A percentile compares a stretch with the other conserved stretches of the same genome.
These are phyloP conservation scores for Tinamus major DNA, from an alignment of 2,797 vertebrate genomes.

Conservation along the genomic window DNA sequence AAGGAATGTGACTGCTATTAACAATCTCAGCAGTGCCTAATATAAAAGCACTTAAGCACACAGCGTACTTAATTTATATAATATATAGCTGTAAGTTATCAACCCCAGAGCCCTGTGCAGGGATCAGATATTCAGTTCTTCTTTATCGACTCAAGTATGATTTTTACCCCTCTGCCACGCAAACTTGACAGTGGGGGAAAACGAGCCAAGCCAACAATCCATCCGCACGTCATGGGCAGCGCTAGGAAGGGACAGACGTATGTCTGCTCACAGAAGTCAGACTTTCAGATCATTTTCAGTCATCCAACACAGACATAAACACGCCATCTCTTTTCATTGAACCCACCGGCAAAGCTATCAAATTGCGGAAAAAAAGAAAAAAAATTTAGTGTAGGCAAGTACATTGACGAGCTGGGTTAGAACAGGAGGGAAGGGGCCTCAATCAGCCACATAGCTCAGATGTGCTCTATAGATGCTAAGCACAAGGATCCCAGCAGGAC, in stretches of 20 bases:
- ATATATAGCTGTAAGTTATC: slow-evolving; percentile 64
- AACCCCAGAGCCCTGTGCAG: slow-evolving; percentile 53
- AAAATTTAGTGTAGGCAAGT: background rate
- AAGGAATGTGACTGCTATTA: slow-evolving; percentile 70
- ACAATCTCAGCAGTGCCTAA: slow-evolving; percentile 70
- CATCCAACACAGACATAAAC: slow-evolving; percentile 39
- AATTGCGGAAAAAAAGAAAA: background rate
- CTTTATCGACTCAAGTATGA: slow-evolving; percentile 29
- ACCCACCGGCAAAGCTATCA: slow-evolving; percentile 29
- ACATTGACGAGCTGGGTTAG: background rate
- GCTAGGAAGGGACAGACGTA: background rate
- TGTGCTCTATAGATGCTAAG: background rate
- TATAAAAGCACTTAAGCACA: slow-evolving; percentile 76
- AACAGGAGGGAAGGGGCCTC: background rate
- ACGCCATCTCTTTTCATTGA: background rate
- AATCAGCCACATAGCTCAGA: background rate
- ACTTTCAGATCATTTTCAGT: background rate
- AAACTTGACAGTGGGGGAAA: background rate
- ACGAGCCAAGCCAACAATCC: background rate
- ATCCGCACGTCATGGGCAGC: background rate
- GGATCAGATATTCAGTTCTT: slow-evolving; percentile 55
- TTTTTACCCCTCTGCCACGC: slow-evolving; percentile 26
- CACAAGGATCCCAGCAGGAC: background rate
- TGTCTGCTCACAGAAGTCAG: background rate
- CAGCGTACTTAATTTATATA: slow-evolving; percentile 63